phyloP scores from a whole-genome alignment of 2,888 invertebrate genomes.

The Tetranychus piercei region DNA sequence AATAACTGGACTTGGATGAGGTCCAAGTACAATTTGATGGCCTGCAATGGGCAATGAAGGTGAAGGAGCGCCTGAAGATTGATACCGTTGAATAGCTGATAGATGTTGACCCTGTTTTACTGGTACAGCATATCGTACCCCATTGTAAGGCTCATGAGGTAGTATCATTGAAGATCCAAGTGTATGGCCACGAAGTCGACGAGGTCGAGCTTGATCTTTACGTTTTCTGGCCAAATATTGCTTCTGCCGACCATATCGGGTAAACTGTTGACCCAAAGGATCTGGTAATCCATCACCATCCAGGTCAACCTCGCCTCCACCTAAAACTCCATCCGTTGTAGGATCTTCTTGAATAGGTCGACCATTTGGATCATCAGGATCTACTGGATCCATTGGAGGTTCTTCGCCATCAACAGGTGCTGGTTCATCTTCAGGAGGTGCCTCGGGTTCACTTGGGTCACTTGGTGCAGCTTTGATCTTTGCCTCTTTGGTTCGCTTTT shows the following conservation, averaged over 20 bases:
- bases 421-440: neutral
- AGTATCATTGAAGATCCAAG: neutral
- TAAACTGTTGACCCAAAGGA: neutral
- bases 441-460: neutral
- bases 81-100: neutral
- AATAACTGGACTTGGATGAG: neutral
- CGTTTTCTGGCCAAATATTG: neutral
- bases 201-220: neutral
- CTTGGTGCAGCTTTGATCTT: neutral
- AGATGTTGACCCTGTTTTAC: neutral
- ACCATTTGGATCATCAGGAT: neutral
- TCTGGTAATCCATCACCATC: neutral
- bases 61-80: neutral
- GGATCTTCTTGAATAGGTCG: neutral
- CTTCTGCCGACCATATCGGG: neutral
- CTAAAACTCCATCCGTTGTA: neutral
- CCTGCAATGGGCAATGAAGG: neutral
- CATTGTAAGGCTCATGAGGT: slow-evolving; percentile 11
- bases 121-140: neutral
- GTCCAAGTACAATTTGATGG: neutral
- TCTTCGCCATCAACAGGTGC: neutral
- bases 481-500: neutral
- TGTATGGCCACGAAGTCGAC: neutral
- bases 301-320: neutral
- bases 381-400: neutral